Base-by-base conservation (phyloP, 2,113 vertebrate genomes). In the Misgurnus mizolepis region DNA sequence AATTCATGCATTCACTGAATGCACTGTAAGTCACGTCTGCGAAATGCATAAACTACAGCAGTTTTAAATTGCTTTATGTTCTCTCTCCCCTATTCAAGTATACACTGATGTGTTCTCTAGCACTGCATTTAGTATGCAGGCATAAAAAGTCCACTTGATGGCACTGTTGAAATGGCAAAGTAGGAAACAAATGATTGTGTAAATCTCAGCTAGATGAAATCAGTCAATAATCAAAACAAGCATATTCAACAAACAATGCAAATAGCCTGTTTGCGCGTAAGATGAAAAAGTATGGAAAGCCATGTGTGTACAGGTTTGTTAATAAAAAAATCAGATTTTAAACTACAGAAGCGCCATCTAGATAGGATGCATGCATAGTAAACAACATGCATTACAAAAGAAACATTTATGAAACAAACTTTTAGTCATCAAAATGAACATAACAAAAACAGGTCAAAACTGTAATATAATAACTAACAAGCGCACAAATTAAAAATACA, bases 161-260 rank as follows among this genome's bases (percentile, higher is more conserved):
- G 75, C 83, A 58, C 64, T 77, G 64, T 81, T 84, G 64, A 75
- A 58, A 58, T 58, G 55, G 55, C 43, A 78, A 78, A 61, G 67
- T 72, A 47, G 0, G 47, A 27, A 53, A 66, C 27, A 14, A 78
- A 58, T 10, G 12, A 18, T 15, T 27, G 11, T 68, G 66, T 47
- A 10, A 47, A 47, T 47, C 7, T 47, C 53, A n/a, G 34, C 34
- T 12, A 40, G 67, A 50, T 27, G 47, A 58, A 72, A 15, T 9
- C 18, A 39, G 17, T 22, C n/a, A 11, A 22, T 40, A 56, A 8
- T 60, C n/a, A 61, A 6, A 61, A 45, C 55, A 73, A 7, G 43
- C 53, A 27, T 10, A 60, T 73, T 73, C 17, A 72, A 41, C 50
- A 55, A n/a, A 41, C 11, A 12, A 53, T 7, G 43, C 43, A 45